Percentiles rank a stretch among this genome's conserved stretches.
Evolutionary conservation across 2,888 invertebrate species (phyloP).

Genomic region (Allacma fusca): DNA sequence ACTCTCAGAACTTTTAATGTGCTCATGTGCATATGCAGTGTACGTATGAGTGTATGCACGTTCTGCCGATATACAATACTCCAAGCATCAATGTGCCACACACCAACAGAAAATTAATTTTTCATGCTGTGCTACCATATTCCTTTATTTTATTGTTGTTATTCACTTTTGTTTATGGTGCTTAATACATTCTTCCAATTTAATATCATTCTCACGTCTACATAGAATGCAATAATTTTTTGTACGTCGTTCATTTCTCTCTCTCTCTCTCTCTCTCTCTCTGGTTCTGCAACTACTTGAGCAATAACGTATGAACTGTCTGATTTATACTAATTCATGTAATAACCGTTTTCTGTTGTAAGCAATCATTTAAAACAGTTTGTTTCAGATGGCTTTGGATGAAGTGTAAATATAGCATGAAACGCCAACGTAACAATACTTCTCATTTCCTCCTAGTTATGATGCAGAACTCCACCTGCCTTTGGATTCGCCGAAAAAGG

Average conservation of each 20-base stretch:
- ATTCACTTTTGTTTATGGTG: conserved; percentile 37
- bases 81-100: conserved; percentile 29
- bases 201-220: conserved; percentile 21
- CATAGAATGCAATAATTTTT: background rate
- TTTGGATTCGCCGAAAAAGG: background rate
- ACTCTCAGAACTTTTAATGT: too few relatives aligned
- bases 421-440: background rate
- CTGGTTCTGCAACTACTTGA: background rate
- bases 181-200: conserved; percentile 31
- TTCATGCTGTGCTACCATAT: conserved; percentile 39
- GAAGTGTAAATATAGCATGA: background rate
- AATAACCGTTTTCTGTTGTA: background rate
- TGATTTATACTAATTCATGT: conserved; percentile 16
- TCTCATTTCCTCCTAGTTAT: background rate
- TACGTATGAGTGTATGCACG: background rate
- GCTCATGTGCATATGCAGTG: conserved; percentile 6
- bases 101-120: conserved; percentile 33
- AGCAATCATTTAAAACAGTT: background rate
- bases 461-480: background rate
- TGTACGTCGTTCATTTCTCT: background rate
- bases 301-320: conserved; percentile 1
- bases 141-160: conserved; percentile 32
- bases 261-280: too few relatives aligned
- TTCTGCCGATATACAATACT: background rate
- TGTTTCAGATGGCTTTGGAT: background rate